Evolutionary conservation across 2,113 vertebrate genomes (phyloP).

Genomic region (Phalacrocorax aristotelis): DNA sequence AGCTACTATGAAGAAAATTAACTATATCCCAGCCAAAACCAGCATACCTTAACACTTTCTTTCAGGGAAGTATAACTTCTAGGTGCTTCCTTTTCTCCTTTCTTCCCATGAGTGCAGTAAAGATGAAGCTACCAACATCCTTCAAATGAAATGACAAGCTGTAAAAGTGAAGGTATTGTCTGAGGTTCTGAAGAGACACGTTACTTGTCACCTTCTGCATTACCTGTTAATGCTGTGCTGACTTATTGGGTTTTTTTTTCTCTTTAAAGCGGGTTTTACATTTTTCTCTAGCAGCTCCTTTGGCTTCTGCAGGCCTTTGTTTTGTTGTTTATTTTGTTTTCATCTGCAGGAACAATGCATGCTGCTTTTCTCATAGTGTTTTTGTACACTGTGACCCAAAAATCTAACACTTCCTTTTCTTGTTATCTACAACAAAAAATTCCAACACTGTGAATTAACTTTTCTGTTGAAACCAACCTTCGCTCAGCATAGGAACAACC

Average conservation of each 20-base stretch:
- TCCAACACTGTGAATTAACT: neutral
- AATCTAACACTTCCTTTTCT: neutral
- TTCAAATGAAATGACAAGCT: slow-evolving; percentile 22
- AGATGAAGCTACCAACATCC: slow-evolving; percentile 5
- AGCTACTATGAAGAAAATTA: neutral
- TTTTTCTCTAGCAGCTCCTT: neutral
- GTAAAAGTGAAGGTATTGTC: neutral
- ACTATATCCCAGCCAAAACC: neutral
- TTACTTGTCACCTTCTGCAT: neutral
- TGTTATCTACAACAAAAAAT: neutral
- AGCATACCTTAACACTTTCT: neutral
- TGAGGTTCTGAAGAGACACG: neutral
- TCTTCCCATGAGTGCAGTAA: neutral
- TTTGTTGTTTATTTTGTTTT: neutral
- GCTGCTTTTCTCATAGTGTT: neutral
- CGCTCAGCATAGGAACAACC: neutral
- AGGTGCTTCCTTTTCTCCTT: slow-evolving; percentile 21
- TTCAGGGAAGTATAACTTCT: neutral
- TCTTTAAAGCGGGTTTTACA: neutral
- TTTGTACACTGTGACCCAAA: neutral
- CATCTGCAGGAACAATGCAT: neutral
- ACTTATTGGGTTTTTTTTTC: neutral
- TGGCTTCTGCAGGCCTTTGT: neutral
- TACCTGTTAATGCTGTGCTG: neutral
- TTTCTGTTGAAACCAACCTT: neutral